Conservation (phyloP, 2,888 invertebrate species). For the Agrochola lota region DNA sequence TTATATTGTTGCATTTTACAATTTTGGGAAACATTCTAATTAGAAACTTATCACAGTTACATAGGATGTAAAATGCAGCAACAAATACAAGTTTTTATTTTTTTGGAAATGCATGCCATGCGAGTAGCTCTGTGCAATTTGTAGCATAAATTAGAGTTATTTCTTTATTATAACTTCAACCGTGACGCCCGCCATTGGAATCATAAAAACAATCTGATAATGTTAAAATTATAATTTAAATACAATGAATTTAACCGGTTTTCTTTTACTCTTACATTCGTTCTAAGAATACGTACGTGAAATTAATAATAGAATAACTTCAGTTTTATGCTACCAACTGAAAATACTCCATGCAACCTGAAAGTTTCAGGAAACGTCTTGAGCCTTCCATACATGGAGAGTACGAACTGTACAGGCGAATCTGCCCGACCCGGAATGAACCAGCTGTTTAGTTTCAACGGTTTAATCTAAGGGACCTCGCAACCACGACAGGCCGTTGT, state of each 20-base stretch:
- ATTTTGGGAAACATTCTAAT: background rate
- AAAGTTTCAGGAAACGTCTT: background rate
- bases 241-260: background rate
- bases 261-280: background rate
- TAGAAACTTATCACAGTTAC: background rate
- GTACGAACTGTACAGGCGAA: background rate
- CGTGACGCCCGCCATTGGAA: background rate
- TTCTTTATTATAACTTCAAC: background rate
- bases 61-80: constrained; percentile 17
- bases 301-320: background rate
- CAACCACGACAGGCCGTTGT: too few relatives aligned
- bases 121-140: constrained; percentile 8
- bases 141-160: constrained; percentile 25
- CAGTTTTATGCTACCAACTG: constrained; percentile 15
- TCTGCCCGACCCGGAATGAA: background rate
- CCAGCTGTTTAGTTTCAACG: background rate
- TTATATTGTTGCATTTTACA: constrained; percentile 6
- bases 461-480: background rate
- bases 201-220: background rate
- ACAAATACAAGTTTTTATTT: background rate
- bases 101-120: constrained; percentile 14
- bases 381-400: constrained; percentile 11
- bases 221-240: background rate
- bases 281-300: background rate
- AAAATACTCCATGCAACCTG: background rate